phyloP scores from a whole-genome alignment of 2,888 invertebrate genomes.

The Lysandra bellargus region DNA sequence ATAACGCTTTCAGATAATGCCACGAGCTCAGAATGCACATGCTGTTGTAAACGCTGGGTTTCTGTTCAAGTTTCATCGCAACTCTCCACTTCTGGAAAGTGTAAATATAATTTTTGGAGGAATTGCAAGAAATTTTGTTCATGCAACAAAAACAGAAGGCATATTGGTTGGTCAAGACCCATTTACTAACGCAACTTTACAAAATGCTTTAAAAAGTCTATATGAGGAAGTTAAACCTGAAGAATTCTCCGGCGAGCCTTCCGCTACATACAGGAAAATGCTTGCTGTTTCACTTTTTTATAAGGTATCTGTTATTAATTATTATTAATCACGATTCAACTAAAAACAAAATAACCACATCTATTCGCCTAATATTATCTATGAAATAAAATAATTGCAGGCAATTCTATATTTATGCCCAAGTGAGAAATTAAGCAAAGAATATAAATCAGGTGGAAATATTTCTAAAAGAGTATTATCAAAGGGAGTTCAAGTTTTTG shows the following conservation, averaged over 20 bases:
- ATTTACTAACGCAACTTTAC: constrained; percentile 64
- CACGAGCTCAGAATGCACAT: constrained; percentile 86
- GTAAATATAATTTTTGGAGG: constrained; percentile 82
- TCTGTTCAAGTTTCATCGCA: constrained; percentile 75
- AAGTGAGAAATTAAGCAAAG: constrained; percentile 64
- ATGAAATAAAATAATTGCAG: constrained; percentile 46
- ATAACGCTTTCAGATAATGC: constrained; percentile 81
- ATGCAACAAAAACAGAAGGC: constrained; percentile 78
- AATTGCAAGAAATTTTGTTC: constrained; percentile 65
- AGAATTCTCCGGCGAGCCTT: constrained; percentile 74
- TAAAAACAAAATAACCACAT: too few species aligned
- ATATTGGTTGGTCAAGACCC: constrained; percentile 66
- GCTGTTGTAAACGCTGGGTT: constrained; percentile 89
- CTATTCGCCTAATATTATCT: constrained; percentile 40
- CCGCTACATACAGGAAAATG: constrained; percentile 79
- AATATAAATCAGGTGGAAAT: constrained; percentile 79
- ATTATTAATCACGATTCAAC: not conserved
- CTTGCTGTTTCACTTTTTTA: constrained; percentile 83
- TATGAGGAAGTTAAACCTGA: constrained; percentile 52
- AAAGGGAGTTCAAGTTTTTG: constrained; percentile 85
- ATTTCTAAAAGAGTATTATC: constrained; percentile 83
- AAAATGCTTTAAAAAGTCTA: constrained; percentile 55
- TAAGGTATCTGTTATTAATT: constrained; percentile 56
- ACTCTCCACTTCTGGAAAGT: constrained; percentile 59
- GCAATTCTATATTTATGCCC: constrained; percentile 81